Conservation (phyloP, 2,797 vertebrate genomes). For the Hydrophis major region DNA sequence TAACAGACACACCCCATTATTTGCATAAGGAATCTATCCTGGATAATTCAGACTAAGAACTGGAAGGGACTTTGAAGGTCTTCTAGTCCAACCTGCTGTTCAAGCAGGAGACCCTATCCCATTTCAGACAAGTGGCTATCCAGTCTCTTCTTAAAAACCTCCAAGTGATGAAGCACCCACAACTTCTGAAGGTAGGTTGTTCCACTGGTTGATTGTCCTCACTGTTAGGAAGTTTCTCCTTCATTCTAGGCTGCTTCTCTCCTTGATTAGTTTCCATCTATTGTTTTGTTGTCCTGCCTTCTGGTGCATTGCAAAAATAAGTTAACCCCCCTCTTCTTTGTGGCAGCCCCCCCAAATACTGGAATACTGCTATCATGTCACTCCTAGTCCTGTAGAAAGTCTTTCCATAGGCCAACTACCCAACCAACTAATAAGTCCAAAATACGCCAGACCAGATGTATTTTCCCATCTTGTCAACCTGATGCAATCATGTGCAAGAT, state of each 20-base stretch:
- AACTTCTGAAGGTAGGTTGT: neutral
- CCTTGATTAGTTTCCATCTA: neutral
- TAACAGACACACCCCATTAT: neutral
- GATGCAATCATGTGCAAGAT: neutral
- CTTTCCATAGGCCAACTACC: no score
- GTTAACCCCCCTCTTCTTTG: neutral
- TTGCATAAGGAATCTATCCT: neutral
- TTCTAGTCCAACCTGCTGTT: neutral
- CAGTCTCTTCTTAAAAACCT: neutral
- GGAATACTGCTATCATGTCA: neutral
- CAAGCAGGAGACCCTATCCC: neutral
- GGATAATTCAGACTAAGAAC: neutral
- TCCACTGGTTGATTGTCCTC: neutral
- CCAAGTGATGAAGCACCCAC: neutral
- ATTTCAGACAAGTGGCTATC: neutral
- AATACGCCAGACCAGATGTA: neutral
- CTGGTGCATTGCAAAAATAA: neutral
- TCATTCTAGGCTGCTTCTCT: neutral
- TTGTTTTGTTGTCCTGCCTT: neutral
- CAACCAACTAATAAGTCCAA: no score
- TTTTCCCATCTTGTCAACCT: neutral
- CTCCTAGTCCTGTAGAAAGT: neutral
- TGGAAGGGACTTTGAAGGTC: neutral
- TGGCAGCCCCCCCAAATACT: neutral
- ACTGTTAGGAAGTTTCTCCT: neutral